Percentiles rank a stretch among this genome's conserved stretches.
Evolutionary conservation across 2,888 invertebrate species (phyloP).

Genomic region (Apodemia duryi): DNA sequence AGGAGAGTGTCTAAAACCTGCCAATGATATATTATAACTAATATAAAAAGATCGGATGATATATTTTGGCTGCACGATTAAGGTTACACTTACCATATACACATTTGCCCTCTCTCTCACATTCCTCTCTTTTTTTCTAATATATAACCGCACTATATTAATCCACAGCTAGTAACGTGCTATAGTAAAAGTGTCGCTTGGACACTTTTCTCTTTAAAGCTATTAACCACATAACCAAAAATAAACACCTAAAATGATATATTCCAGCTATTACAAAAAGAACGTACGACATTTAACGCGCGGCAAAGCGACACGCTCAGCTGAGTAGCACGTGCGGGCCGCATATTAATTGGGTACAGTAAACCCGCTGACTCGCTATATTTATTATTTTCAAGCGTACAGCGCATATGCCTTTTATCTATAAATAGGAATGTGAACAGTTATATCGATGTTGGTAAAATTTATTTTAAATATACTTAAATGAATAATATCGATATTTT

Average conservation of each 20-base stretch:
- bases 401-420: slow-evolving; percentile 5
- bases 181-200: no score
- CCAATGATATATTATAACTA: no score
- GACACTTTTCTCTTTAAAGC: no score
- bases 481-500: background rate
- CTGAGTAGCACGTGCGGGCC: slow-evolving; percentile 54
- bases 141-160: no score
- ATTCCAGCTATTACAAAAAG: slow-evolving; percentile 30
- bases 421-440: background rate
- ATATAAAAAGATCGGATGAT: no score
- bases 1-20: no score
- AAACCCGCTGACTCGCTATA: slow-evolving; percentile 38
- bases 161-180: no score
- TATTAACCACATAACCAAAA: slow-evolving; percentile 1
- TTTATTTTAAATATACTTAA: background rate
- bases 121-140: no score
- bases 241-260: slow-evolving; percentile 31
- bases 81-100: no score
- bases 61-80: no score
- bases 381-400: slow-evolving; percentile 10
- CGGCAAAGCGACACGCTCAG: slow-evolving; percentile 24
- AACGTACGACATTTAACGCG: slow-evolving; percentile 33
- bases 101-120: no score
- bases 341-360: slow-evolving; percentile 60
- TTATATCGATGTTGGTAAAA: background rate